Base-by-base conservation (phyloP, 2,113 vertebrate genomes). In the Antechinus flavipes region DNA sequence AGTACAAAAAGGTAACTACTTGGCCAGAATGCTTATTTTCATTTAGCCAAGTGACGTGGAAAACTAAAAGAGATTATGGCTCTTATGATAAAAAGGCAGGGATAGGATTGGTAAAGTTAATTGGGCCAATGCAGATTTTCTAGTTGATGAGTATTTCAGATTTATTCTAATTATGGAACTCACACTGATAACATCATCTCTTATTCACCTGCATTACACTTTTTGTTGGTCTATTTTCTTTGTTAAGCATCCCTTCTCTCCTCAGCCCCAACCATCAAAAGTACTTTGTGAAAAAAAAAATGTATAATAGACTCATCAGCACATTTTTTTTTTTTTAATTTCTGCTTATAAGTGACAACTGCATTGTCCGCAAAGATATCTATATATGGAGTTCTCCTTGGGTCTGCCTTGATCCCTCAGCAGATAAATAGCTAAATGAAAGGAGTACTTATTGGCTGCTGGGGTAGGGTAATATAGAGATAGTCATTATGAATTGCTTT, bases 401-500 rank as follows among this genome's bases (percentile, higher is more conserved):
- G n/a, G 68, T 42, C 42, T 84, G 19, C n/a, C n/a, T 16, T 42
- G n/a, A 42, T 84, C 16, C 19, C 16, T 84, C 35, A 42, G 68
- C 68, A 84, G 7, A 84, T 19, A 42, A 42, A 42, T 42, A 42
- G 30, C 12, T 68, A 68, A 68, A 68, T 19, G 11, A 35, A 16
- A 68, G 35, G n/a, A 42, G n/a, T 84, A 42, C 19, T 84, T 35
- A 42, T 23, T 84, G 68, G 68, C n/a, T 84, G 19, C 5, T 42
- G 14, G 5, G n/a, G n/a, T 42, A 6, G 68, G 0, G 5, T 95
- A 11, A 3, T n/a, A 89, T 42, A 47, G 94, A 94, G 12, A 90
- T 54, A 61, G n/a, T 95, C n/a, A 91, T 54, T 8, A 95, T 61
- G 93, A 55, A 93, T 91, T 54, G 4, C 2, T 93, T 19, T 93